A percentile compares a stretch with the other conserved stretches of the same genome.
Evolutionary conservation across 1,140 invertebrate genomes (phyloP).

Genomic region (Lordiphosa clarofinis): DNA sequence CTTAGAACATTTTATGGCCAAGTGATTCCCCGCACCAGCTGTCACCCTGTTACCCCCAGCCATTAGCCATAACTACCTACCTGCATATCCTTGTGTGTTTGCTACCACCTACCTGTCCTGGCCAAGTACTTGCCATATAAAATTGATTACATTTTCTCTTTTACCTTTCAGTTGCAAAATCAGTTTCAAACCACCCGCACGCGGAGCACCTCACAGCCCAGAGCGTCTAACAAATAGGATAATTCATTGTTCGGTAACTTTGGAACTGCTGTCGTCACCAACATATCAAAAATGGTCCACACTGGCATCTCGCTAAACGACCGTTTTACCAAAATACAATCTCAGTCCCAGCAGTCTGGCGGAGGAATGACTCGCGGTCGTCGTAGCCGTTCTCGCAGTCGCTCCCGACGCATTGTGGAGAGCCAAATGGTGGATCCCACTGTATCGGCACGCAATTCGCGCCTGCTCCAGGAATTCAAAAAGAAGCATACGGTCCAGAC

Average conservation of each 20-base stretch:
- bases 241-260: too few species aligned
- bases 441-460: conserved; percentile 60
- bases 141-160: conserved; percentile 35
- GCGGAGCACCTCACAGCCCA: not conserved
- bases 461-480: conserved; percentile 70
- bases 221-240: not conserved
- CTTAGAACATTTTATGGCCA: conserved; percentile 40
- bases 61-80: conserved; percentile 38
- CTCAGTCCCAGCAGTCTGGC: conserved; percentile 9
- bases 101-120: conserved; percentile 39
- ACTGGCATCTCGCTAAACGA: conserved; percentile 76
- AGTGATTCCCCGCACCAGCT: conserved; percentile 36
- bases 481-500: conserved; percentile 70
- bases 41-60: conserved; percentile 18
- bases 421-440: conserved; percentile 13
- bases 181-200: conserved; percentile 32
- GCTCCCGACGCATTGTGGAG: conserved; percentile 58
- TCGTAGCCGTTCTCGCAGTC: conserved; percentile 53
- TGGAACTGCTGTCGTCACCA: too few species aligned
- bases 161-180: conserved; percentile 53
- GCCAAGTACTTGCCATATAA: conserved; percentile 29
- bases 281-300: conserved; percentile 44
- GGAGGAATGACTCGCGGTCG: conserved; percentile 31
- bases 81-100: not conserved
- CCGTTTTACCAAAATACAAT: conserved; percentile 69